Evolutionary conservation across 2,888 invertebrate genomes (phyloP).

Genomic region (Tetragnatha montana): DNA sequence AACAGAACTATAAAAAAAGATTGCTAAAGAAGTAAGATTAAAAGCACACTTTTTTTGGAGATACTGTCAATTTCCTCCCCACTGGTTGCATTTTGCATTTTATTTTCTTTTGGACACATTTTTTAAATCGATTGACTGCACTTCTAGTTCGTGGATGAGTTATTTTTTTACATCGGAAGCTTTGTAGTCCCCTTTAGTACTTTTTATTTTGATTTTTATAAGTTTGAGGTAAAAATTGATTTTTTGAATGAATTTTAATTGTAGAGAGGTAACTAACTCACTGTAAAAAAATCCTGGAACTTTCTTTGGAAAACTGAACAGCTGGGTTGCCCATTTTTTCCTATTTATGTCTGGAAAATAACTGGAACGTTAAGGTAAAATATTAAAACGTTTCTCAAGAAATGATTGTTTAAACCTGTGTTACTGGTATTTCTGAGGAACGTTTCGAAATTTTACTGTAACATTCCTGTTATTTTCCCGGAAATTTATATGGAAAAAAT

Average conservation of each 20-base stretch:
- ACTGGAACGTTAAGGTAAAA: too few relatives aligned
- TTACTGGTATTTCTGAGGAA: too few relatives aligned
- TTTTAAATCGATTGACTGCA: not conserved
- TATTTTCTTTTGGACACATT: not conserved
- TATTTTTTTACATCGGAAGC: not conserved
- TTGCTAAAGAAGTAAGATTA: not conserved
- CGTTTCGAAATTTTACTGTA: too few relatives aligned
- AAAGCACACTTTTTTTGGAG: not conserved
- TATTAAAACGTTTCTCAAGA: too few relatives aligned
- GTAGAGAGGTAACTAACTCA: too few relatives aligned
- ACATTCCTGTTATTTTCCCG: too few relatives aligned
- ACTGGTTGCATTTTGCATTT: constrained; percentile 5
- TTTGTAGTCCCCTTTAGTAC: not conserved
- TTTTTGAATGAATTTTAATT: not conserved
- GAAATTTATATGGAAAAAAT: too few relatives aligned
- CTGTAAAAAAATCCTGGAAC: too few relatives aligned
- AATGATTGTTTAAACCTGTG: too few relatives aligned
- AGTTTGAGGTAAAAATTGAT: not conserved
- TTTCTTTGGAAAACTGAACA: too few relatives aligned
- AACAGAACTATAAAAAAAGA: not conserved
- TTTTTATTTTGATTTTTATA: not conserved
- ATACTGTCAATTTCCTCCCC: constrained; percentile 5
- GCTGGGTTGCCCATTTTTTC: too few relatives aligned
- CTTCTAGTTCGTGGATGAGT: not conserved
- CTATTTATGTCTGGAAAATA: too few relatives aligned